These are phyloP conservation scores for Brenthis hecate DNA, from an alignment of 2,888 invertebrate genomes.

Conservation along the genomic window DNA sequence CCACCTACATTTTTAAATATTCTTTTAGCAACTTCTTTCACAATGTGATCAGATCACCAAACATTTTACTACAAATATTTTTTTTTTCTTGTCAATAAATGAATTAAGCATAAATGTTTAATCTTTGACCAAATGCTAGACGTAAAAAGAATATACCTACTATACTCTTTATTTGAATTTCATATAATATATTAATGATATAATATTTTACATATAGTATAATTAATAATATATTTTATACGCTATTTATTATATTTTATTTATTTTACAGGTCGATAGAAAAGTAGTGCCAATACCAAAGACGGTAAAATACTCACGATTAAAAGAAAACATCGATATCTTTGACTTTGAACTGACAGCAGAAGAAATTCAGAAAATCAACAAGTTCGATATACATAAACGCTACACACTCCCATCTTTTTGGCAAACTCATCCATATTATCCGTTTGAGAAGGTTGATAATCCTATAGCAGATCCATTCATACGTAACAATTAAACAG, in stretches of 20 bases:
- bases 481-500: neutral
- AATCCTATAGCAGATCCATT: slow-evolving; percentile 60
- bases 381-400: slow-evolving; percentile 48
- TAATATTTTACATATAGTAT: neutral
- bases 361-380: slow-evolving; percentile 58
- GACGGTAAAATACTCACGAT: slow-evolving; percentile 53
- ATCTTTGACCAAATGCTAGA: no score
- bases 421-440: slow-evolving; percentile 69
- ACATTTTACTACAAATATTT: no score
- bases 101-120: no score
- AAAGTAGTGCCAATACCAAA: slow-evolving; percentile 67
- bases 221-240: neutral
- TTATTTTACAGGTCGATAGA: slow-evolving; percentile 63
- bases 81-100: no score
- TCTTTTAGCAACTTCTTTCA: no score
- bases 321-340: slow-evolving; percentile 64
- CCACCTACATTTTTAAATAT: no score
- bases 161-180: no score
- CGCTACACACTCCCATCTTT: slow-evolving; percentile 65
- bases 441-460: slow-evolving; percentile 66
- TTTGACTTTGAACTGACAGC: slow-evolving; percentile 64
- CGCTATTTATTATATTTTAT: neutral
- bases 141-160: no score
- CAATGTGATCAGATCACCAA: no score
- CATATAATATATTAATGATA: no score